Evolutionary conservation across 2,888 invertebrate species (phyloP).

Genomic region (Coleophora deauratella): DNA sequence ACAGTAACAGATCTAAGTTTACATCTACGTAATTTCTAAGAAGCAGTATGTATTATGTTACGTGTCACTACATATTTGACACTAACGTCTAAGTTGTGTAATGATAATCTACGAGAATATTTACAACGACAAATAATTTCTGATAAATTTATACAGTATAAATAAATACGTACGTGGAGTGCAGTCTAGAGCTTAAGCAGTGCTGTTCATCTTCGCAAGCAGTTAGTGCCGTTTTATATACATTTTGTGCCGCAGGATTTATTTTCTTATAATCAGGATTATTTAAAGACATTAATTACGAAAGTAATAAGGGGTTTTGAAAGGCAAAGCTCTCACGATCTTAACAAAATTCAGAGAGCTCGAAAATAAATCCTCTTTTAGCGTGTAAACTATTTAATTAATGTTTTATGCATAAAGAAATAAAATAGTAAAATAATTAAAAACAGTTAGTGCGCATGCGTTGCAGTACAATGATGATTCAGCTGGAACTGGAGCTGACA

Average conservation of each 20-base stretch:
- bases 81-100: no score
- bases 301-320: no score
- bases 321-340: no score
- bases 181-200: conserved; percentile 46
- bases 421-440: conserved; percentile 20
- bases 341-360: conserved; percentile 5
- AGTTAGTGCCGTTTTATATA: conserved; percentile 51
- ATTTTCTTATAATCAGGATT: conserved; percentile 24
- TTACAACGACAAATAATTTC: no score
- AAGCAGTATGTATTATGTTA: neutral
- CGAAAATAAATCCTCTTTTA: conserved; percentile 31
- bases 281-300: conserved; percentile 5
- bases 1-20: neutral
- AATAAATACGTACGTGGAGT: conserved; percentile 15
- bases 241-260: conserved; percentile 35
- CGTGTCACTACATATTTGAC: no score
- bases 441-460: conserved; percentile 55
- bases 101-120: no score
- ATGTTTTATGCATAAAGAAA: conserved; percentile 28
- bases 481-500: conserved; percentile 48
- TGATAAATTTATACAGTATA: no score
- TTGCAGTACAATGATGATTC: conserved; percentile 37
- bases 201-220: conserved; percentile 59
- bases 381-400: conserved; percentile 4
- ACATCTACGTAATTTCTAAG: neutral